A percentile compares a stretch with the other conserved stretches of the same genome.
phyloP scores from a whole-genome alignment of 1,140 invertebrate genomes.

The Leptinotarsa lineolata region DNA sequence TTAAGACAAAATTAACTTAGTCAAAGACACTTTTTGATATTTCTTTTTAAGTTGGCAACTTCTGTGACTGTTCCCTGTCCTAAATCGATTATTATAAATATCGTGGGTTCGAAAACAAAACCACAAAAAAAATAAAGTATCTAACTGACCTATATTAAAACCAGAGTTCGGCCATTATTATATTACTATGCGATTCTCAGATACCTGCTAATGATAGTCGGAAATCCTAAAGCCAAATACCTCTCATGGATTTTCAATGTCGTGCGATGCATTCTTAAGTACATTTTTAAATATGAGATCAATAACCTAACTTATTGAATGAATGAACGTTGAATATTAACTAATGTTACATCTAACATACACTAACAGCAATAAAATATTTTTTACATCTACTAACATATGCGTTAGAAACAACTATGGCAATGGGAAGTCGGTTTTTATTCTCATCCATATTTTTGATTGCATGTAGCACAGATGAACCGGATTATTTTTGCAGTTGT shows the following conservation, averaged over 20 bases:
- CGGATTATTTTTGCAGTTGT: constrained; percentile 1
- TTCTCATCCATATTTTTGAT: not conserved
- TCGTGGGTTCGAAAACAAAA: too few species aligned
- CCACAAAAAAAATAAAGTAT: too few species aligned
- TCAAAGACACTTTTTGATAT: too few species aligned
- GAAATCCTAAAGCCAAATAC: not conserved
- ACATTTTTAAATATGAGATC: not conserved
- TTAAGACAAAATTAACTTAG: too few species aligned
- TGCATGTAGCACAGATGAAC: not conserved
- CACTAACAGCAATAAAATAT: not conserved
- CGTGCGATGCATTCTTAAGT: not conserved
- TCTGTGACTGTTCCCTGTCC: too few species aligned
- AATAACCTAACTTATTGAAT: constrained; percentile 1
- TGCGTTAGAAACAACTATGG: not conserved
- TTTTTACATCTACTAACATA: not conserved
- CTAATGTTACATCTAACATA: not conserved
- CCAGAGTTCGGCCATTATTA: not conserved
- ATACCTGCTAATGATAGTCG: constrained; percentile 1
- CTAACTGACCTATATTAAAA: too few species aligned
- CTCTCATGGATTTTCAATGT: not conserved
- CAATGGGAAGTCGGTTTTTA: not conserved
- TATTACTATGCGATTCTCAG: not conserved
- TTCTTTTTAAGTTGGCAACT: too few species aligned
- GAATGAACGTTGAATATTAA: not conserved
- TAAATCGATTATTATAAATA: too few species aligned